Conservation (phyloP, 2,797 vertebrate genomes). For the Rhinella marina region DNA sequence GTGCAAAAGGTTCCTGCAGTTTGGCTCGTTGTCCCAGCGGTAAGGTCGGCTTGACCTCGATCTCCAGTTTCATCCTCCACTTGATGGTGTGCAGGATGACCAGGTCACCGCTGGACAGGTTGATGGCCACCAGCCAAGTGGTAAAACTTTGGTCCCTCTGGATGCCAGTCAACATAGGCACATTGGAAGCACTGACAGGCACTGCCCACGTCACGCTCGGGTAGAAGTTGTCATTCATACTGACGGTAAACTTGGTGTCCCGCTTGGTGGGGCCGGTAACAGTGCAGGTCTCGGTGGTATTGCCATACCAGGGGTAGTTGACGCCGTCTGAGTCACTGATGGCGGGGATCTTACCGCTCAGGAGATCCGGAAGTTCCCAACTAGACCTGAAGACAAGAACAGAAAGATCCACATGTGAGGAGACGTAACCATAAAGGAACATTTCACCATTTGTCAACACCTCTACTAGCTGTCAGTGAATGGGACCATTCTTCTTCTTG, state of each 20-base stretch:
- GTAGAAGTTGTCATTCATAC: constrained; percentile 99
- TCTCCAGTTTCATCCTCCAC: constrained; percentile 95
- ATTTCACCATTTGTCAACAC: too few species aligned
- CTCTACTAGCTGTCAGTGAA: too few species aligned
- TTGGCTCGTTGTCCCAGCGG: constrained; percentile 88
- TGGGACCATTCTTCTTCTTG: too few species aligned
- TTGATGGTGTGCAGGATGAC: constrained; percentile 91
- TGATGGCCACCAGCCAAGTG: constrained; percentile 97
- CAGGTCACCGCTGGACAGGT: constrained; percentile 86
- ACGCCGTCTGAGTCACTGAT: constrained; percentile 97
- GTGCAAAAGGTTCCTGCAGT: constrained; percentile 84
- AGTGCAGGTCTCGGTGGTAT: constrained; percentile 95
- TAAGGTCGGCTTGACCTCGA: constrained; percentile 86
- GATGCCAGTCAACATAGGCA: constrained; percentile 91
- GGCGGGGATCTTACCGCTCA: constrained; percentile 88
- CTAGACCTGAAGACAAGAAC: constrained; percentile 83
- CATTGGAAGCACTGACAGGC: constrained; percentile 92
- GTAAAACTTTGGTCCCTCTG: constrained; percentile 96
- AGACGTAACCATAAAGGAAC: background rate
- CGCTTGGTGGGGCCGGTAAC: constrained; percentile 91
- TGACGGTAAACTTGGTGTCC: constrained; percentile 90
- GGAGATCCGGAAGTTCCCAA: constrained; percentile 95
- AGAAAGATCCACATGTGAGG: background rate
- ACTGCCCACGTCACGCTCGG: constrained; percentile 98
- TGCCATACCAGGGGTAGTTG: constrained; percentile 98